Evolutionary conservation across 2,113 vertebrate species (phyloP), one percentile per base, ranked within the genome.

Genomic region (Eubucco bourcierii): DNA sequence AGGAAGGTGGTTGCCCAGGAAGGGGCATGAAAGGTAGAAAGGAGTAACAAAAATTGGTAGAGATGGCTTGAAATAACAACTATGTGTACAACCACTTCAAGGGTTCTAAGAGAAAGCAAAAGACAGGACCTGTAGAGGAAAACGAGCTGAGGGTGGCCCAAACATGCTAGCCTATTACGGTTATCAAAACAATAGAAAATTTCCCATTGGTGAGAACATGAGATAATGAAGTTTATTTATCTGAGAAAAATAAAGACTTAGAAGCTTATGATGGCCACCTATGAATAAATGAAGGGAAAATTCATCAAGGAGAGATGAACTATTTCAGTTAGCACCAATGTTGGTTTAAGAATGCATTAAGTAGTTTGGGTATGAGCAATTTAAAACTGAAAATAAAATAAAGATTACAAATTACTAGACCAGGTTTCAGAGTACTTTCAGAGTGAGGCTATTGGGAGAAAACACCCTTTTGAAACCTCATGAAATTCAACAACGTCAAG

Each of bases 201-300:
- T 20, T 84, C 34, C 68, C 44, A 70, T 4, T 25, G 1, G 21
- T 87, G 55, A 87, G 7, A 21, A 76, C n/a, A 29, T 73, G 24
- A 82, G 55, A 90, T 92, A 92, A 84, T 37, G 73, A 81, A 7
- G 1, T 73, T 82, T 92, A 64, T 94, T 89, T 94, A 85, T 50
- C 7, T 7, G 55, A 70, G 46, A 91, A 95, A 85, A 95, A 92
- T 41, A n/a, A 92, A 80, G 50, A 84, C 50, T 87, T 75, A 82
- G 71, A 92, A 84, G 12, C 27, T 65, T 87, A 87, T 71, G 84
- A 81, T 92, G 19, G 18, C 41, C 94, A 27, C 46, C 50, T 82
- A 76, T 63, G 89, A 87, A 89, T 82, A 89, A 90, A 95, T 66
- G 44, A 90, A 83, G 53, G 52, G 12, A 95, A 41, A n/a, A n/a